phyloP scores from a whole-genome alignment of 2,797 vertebrate genomes.

The Sternotherus odoratus region DNA sequence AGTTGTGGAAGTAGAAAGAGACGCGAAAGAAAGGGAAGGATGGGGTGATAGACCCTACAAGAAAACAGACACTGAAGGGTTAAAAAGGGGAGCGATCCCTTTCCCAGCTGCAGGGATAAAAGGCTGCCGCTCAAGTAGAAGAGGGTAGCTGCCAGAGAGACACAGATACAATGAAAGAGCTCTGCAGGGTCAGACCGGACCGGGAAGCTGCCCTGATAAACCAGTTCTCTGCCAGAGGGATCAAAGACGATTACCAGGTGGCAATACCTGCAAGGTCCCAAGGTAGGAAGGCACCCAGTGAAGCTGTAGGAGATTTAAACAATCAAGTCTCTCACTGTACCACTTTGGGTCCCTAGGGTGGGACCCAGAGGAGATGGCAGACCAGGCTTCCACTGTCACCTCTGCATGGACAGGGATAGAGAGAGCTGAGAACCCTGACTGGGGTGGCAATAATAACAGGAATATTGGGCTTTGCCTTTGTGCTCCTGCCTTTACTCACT shows the following conservation, averaged over 20 bases:
- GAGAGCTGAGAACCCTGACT: background rate
- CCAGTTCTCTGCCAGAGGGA: background rate
- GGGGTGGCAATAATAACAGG: background rate
- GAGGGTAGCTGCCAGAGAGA: background rate
- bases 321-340: background rate
- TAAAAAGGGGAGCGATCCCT: background rate
- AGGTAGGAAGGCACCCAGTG: background rate
- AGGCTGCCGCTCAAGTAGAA: background rate
- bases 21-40: background rate
- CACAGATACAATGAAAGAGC: background rate
- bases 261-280: background rate
- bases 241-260: background rate
- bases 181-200: background rate
- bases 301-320: background rate
- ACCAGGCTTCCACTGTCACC: background rate
- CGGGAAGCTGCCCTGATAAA: background rate
- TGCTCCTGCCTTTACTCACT: background rate
- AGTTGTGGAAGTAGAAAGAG: background rate
- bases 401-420: rapidly evolving
- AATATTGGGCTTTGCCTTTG: background rate
- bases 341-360: background rate
- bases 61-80: background rate
- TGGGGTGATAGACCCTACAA: background rate
- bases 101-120: background rate
- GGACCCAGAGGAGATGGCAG: background rate